phyloP scores from a whole-genome alignment of 1,140 invertebrate species.

The Drosophila truncata region DNA sequence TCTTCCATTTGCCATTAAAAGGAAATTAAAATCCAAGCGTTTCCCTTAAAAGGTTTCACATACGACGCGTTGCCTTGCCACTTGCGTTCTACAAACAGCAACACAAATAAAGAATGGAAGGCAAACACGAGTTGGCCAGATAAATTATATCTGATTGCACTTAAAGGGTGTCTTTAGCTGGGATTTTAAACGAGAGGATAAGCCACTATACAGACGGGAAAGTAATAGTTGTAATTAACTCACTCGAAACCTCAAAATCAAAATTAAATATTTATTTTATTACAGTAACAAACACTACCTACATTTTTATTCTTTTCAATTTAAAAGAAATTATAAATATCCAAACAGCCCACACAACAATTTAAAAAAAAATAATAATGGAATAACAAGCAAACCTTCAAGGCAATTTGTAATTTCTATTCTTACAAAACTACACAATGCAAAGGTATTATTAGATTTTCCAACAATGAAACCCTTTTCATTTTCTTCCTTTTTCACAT shows the following conservation, averaged over 20 bases:
- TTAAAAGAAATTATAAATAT: background rate
- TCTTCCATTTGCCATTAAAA: conserved; percentile 37
- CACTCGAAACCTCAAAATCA: background rate
- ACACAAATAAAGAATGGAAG: conserved; percentile 26
- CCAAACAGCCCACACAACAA: background rate
- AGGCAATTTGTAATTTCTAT: conserved; percentile 4
- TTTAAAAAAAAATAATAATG: conserved; percentile 13
- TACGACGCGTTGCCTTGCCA: conserved; percentile 6
- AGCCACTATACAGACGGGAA: background rate
- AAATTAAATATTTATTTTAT: background rate
- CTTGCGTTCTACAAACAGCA: conserved; percentile 46
- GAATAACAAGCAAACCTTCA: conserved; percentile 10
- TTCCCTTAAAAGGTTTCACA: conserved; percentile 14
- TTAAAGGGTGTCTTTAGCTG: conserved; percentile 11
- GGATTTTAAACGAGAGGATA: background rate
- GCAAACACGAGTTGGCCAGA: conserved; percentile 40
- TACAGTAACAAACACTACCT: background rate
- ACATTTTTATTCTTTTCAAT: background rate
- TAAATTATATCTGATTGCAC: conserved; percentile 39
- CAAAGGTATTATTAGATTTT: conserved; percentile 23
- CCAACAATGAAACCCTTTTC: conserved; percentile 17
- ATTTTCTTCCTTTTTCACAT: background rate
- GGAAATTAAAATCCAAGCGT: conserved; percentile 50
- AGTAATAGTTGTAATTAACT: background rate
- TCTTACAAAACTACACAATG: conserved; percentile 6